Evolutionary conservation across 2,797 vertebrate genomes (phyloP), one percentile per base, ranked within the genome.

Genomic region (Gobionotothen gibberifrons): DNA sequence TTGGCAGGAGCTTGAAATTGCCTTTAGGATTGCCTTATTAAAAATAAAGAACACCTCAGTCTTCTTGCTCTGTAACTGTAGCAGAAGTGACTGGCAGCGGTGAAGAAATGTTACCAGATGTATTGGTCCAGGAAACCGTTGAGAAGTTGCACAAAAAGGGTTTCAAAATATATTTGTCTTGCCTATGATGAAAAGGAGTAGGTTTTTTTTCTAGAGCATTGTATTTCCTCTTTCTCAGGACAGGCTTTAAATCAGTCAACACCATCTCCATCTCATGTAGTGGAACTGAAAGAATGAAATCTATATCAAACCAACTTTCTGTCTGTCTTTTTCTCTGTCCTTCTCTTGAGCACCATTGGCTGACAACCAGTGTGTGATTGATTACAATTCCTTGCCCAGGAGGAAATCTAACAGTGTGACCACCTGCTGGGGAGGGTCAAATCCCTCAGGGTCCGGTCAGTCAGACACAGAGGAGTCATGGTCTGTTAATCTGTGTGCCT

Each of bases 391-490:
- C 79, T 87, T 44, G 60, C 78, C 78, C 81, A 78, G 69, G 62
- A 71, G 78, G 79, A 78, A 78, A 83, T 81, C 48, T 79, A 78
- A 88, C 72, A 81, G 79, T 65, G 49, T 57, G 86, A 90, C 88
- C 84, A 86, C 89, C 89, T 91, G 85, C 89, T 87, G 87, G 48
- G 79, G 66, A 72, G 71, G 62, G 83, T 49, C 15, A 82, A 78
- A 74, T 81, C 86, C 88, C 83, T 82, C 53, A 81, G 90, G 91
- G 81, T 67, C 72, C 26, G 21, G 60, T 81, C 82, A 70, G 68
- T 68, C 87, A 94, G 93, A 93, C 91, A 63, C 59, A 58, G 71
- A 21, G 84, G 92, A 93, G 90, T 87, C 87, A 36, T 49, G 67
- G 46, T 70, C 49, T 75, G 73, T 74, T 77, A 74, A 69, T 74